Conservation (phyloP, 2,888 invertebrate species). For the Amorpha juglandis region DNA sequence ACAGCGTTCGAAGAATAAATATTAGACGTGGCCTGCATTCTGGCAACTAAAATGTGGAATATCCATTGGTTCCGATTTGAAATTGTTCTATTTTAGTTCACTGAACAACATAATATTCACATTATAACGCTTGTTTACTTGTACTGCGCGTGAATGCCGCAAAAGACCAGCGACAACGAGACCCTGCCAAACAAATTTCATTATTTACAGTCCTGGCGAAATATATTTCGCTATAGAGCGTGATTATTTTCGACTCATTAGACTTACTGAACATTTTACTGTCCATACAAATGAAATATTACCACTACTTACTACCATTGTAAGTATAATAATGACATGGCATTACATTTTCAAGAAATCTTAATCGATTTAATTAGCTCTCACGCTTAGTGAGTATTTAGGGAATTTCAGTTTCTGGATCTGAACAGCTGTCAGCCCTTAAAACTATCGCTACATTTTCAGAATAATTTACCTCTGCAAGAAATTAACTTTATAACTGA, state of each 20-base stretch:
- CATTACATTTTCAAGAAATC: too few species aligned
- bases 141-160: not conserved
- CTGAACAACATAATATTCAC: constrained; percentile 17
- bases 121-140: constrained; percentile 32
- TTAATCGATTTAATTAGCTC: too few species aligned
- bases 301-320: too few species aligned
- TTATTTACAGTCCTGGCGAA: not conserved
- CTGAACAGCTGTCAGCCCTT: not conserved
- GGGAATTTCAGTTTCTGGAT: too few species aligned
- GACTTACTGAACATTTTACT: not conserved
- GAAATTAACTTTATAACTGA: too few species aligned
- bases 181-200: not conserved
- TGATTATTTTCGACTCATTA: not conserved
- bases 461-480: not conserved
- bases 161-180: not conserved
- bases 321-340: too few species aligned
- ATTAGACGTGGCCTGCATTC: constrained; percentile 71
- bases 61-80: constrained; percentile 51
- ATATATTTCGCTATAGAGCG: too few species aligned
- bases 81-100: constrained; percentile 33
- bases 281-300: too few species aligned
- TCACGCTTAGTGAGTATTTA: not conserved
- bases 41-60: constrained; percentile 58
- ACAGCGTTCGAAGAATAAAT: constrained; percentile 72
- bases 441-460: not conserved